A percentile compares a stretch with the other conserved stretches of the same genome.
These are phyloP conservation scores for Selenia dentaria DNA, from an alignment of 2,888 invertebrate species.

Conservation along the genomic window DNA sequence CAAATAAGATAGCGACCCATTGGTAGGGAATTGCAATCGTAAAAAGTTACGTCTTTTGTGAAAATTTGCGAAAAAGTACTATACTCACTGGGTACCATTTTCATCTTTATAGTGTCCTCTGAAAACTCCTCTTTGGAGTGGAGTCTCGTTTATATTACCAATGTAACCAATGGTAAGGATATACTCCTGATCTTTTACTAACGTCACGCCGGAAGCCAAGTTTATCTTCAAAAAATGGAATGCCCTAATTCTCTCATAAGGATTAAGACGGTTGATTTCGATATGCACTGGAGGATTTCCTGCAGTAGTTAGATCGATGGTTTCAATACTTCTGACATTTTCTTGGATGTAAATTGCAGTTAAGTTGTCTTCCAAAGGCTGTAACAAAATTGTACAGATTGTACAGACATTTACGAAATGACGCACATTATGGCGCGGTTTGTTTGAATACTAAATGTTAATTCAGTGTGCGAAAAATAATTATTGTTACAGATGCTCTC, in stretches of 20 bases:
- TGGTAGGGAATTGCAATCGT: too few species aligned
- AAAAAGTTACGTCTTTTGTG: too few species aligned
- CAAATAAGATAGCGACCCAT: too few species aligned
- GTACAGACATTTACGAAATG: too few species aligned
- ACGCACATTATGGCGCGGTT: too few species aligned
- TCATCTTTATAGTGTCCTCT: constrained; percentile 64
- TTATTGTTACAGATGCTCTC: too few species aligned
- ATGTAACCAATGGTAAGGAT: constrained; percentile 55
- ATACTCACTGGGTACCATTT: constrained; percentile 61
- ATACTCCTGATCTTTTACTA: constrained; percentile 50
- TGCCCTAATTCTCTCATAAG: constrained; percentile 53
- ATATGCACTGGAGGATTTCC: constrained; percentile 32
- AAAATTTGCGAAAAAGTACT: too few species aligned
- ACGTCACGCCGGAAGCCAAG: constrained; percentile 48
- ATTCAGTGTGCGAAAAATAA: too few species aligned
- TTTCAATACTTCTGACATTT: constrained; percentile 58
- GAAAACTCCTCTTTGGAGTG: constrained; percentile 71
- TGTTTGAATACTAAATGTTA: not conserved
- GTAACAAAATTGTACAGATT: constrained; percentile 33
- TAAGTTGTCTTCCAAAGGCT: constrained; percentile 53
- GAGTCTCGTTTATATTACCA: constrained; percentile 76
- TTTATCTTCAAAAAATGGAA: constrained; percentile 67
- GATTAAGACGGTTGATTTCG: constrained; percentile 35
- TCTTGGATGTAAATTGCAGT: constrained; percentile 62
- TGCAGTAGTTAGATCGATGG: constrained; percentile 41